Percentiles rank a stretch among this genome's conserved stretches.
phyloP scores from a whole-genome alignment of 2,888 invertebrate species.

The Rhopalosiphum nymphaeae region DNA sequence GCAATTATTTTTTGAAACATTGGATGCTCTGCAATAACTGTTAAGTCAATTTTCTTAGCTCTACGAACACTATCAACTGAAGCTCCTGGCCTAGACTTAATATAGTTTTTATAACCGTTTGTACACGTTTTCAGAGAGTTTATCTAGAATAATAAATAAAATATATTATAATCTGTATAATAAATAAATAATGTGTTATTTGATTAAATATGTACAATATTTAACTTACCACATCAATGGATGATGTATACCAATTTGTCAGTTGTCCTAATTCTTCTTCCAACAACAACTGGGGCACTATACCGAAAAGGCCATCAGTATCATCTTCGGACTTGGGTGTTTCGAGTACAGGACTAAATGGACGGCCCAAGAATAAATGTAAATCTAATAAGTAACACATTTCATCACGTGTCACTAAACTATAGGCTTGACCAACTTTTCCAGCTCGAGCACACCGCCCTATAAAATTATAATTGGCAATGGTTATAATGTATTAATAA shows the following conservation, averaged over 20 bases:
- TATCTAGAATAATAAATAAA: constrained; percentile 73
- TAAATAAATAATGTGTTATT: neutral
- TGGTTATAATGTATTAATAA: neutral
- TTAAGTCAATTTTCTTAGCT: constrained; percentile 79
- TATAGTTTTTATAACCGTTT: constrained; percentile 93
- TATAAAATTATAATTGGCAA: constrained; percentile 69
- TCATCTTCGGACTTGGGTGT: constrained; percentile 71
- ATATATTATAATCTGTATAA: neutral
- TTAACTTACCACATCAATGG: constrained; percentile 80
- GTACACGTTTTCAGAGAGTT: constrained; percentile 77
- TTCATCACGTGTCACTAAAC: constrained; percentile 91
- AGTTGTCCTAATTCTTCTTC: constrained; percentile 85
- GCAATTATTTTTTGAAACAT: constrained; percentile 72
- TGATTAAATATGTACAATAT: neutral
- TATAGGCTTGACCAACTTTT: constrained; percentile 90
- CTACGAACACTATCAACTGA: constrained; percentile 90
- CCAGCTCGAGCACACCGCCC: constrained; percentile 96
- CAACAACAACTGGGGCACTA: constrained; percentile 83
- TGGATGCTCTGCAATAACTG: constrained; percentile 77
- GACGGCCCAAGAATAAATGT: constrained; percentile 89
- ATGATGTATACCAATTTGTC: constrained; percentile 79
- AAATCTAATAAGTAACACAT: constrained; percentile 93
- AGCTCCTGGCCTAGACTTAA: constrained; percentile 88
- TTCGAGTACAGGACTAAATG: constrained; percentile 75
- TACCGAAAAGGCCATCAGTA: constrained; percentile 81